Percentiles rank a stretch among this genome's conserved stretches.
phyloP scores from a whole-genome alignment of 2,113 vertebrate genomes.

The human region DNA sequence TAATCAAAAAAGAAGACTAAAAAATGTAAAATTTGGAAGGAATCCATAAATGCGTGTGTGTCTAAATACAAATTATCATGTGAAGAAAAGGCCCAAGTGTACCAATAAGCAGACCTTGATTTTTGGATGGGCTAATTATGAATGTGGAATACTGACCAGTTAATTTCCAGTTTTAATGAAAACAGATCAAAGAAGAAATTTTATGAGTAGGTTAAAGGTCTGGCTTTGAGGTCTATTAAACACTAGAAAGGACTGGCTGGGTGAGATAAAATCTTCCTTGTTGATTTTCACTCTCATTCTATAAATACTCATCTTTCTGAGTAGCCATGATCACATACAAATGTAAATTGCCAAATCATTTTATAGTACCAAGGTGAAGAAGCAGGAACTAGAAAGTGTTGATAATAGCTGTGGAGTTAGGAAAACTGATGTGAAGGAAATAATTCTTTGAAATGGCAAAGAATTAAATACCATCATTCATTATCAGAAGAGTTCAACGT shows the following conservation, averaged over 20 bases:
- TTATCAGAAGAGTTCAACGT: neutral
- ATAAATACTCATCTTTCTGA: neutral
- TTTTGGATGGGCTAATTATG: neutral
- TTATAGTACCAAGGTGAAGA: neutral
- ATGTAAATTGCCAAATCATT: neutral
- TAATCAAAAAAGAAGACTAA: neutral
- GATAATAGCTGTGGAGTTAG: neutral
- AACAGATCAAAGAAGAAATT: neutral
- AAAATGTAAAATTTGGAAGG: neutral
- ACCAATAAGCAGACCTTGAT: neutral
- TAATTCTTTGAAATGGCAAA: neutral
- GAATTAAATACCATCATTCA: neutral
- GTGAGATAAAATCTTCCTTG: neutral
- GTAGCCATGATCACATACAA: neutral
- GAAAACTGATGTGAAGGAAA: neutral
- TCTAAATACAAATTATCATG: neutral
- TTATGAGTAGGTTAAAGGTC: neutral
- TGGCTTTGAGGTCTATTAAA: neutral
- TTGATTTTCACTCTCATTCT: neutral
- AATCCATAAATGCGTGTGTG: neutral
- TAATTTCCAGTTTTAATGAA: neutral
- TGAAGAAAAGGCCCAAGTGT: neutral
- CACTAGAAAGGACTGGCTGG: neutral
- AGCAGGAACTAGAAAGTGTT: neutral
- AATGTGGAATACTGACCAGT: neutral